Evolutionary conservation across 2,113 vertebrate species (phyloP).

Genomic region (Propithecus coquereli): DNA sequence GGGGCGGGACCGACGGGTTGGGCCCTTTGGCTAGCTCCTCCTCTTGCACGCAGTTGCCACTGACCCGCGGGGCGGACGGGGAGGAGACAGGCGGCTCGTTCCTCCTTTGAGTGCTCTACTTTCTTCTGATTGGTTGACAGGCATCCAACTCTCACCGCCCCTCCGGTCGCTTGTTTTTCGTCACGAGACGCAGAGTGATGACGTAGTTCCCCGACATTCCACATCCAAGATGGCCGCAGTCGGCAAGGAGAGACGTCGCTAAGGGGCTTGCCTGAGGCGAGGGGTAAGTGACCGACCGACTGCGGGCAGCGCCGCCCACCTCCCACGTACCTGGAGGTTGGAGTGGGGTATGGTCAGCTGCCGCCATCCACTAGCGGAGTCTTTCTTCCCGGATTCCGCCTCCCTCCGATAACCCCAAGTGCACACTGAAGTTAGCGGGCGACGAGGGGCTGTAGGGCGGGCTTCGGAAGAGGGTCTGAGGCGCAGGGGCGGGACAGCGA

Average conservation of each 20-base stretch:
- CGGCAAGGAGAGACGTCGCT: conserved; percentile 58
- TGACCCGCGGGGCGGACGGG: background rate
- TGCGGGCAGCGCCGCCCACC: background rate
- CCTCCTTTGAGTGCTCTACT: background rate
- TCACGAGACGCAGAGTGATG: conserved; percentile 54
- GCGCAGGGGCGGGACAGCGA: background rate
- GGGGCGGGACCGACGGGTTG: background rate
- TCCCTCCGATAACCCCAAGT: background rate
- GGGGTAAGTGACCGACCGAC: background rate
- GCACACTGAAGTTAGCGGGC: conserved; percentile 24
- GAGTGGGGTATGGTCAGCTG: background rate
- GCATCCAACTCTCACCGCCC: background rate
- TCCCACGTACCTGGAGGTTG: background rate
- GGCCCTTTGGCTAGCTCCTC: background rate
- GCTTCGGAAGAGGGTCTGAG: background rate
- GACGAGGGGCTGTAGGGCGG: background rate
- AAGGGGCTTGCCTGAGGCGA: conserved; percentile 32
- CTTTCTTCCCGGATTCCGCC: background rate
- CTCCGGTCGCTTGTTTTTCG: background rate
- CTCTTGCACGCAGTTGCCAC: background rate
- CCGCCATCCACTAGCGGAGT: background rate
- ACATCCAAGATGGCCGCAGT: conserved; percentile 67
- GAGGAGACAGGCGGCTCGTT: background rate
- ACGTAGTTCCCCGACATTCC: conserved; percentile 40
- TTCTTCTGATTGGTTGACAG: conserved; percentile 60